Percentiles rank a stretch among this genome's conserved stretches.
phyloP scores from a whole-genome alignment of 2,888 invertebrate species.

The Priocnemis perturbator region DNA sequence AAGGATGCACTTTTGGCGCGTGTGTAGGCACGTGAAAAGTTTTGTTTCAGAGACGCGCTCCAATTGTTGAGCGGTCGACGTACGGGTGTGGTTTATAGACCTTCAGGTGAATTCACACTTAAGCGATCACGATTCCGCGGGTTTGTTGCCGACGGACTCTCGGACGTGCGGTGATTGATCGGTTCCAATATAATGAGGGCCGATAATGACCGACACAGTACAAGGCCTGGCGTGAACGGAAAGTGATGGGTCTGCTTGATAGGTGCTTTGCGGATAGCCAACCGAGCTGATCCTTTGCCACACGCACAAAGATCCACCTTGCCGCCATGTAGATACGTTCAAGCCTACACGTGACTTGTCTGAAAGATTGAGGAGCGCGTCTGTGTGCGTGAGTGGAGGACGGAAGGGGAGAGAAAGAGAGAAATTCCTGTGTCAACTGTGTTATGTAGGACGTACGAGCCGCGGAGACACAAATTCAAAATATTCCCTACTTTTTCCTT shows the following conservation, averaged over 20 bases:
- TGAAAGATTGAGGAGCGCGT: constrained; percentile 3
- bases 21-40: too few relatives aligned
- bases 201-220: constrained; percentile 74
- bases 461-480: too few relatives aligned
- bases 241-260: constrained; percentile 68
- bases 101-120: not conserved
- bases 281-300: constrained; percentile 35
- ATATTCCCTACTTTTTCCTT: too few relatives aligned
- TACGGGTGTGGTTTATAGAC: constrained; percentile 42
- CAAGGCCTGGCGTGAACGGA: constrained; percentile 67
- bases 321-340: too few relatives aligned
- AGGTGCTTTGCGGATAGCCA: constrained; percentile 46
- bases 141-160: constrained; percentile 51
- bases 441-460: too few relatives aligned
- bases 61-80: constrained; percentile 27
- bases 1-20: too few relatives aligned
- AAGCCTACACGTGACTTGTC: not conserved
- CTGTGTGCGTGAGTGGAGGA: not conserved
- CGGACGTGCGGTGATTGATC: constrained; percentile 71
- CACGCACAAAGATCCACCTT: constrained; percentile 13
- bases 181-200: constrained; percentile 73
- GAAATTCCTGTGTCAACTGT: too few relatives aligned
- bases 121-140: constrained; percentile 43
- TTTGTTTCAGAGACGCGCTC: constrained; percentile 35
- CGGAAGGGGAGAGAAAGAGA: too few relatives aligned